These are phyloP conservation scores for Procavia capensis DNA, from an alignment of 2,113 vertebrate genomes.

Conservation along the genomic window DNA sequence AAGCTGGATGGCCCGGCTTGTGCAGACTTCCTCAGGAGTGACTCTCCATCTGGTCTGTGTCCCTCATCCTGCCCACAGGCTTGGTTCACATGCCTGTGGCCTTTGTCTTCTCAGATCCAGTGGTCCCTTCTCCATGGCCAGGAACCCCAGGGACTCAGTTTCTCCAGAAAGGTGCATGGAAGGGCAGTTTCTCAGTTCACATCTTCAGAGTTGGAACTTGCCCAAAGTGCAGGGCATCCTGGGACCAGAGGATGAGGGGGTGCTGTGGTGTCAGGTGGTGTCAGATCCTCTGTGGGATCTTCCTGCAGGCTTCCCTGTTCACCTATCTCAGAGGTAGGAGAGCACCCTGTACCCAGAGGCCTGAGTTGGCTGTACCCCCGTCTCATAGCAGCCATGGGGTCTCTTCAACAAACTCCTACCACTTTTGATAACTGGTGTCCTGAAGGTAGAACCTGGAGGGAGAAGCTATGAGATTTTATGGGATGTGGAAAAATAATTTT, in stretches of 20 bases:
- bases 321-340: background rate
- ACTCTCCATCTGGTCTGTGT: background rate
- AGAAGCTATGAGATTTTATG: background rate
- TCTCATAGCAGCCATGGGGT: background rate
- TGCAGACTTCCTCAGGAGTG: background rate
- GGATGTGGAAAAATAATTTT: background rate
- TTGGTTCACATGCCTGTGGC: background rate
- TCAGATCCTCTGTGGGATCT: background rate
- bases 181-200: background rate
- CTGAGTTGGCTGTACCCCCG: background rate
- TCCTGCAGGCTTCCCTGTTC: background rate
- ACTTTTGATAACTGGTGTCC: fast-evolving
- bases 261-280: background rate
- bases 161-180: background rate
- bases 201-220: background rate
- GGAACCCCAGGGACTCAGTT: background rate
- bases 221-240: background rate
- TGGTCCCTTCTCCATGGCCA: background rate
- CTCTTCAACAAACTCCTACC: fast-evolving
- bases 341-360: background rate
- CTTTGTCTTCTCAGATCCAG: background rate
- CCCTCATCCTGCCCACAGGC: background rate
- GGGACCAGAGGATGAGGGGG: background rate
- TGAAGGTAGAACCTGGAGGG: background rate
- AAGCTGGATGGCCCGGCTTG: background rate